Conservation (phyloP, 2,888 invertebrate species). For the Plebejus argus region DNA sequence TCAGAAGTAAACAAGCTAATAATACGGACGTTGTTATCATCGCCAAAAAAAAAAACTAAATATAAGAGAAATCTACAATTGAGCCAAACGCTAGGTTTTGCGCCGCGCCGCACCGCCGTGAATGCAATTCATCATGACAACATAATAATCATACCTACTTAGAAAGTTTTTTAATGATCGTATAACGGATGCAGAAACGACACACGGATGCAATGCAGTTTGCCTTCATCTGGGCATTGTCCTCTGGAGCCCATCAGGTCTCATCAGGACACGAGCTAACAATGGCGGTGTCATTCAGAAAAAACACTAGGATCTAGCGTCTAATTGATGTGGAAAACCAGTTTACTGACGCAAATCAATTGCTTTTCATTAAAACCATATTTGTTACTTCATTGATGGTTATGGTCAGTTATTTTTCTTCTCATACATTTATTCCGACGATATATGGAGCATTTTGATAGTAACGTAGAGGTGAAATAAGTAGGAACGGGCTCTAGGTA, state of each 20-base stretch:
- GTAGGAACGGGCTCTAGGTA: neutral
- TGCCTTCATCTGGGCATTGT: conserved; percentile 52
- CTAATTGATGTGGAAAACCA: conserved; percentile 56
- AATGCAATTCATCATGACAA: conserved; percentile 5
- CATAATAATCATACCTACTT: conserved; percentile 19
- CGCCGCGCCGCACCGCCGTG: neutral
- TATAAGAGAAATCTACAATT: neutral
- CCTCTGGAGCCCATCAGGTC: conserved; percentile 47
- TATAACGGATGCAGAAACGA: conserved; percentile 40
- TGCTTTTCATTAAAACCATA: conserved; percentile 26
- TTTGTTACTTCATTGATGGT: conserved; percentile 6
- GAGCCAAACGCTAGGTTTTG: neutral
- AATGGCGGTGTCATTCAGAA: conserved; percentile 50
- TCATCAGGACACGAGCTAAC: conserved; percentile 49
- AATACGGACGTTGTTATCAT: too few relatives aligned
- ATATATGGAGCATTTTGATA: neutral
- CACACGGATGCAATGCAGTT: conserved; percentile 46
- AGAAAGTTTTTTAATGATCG: conserved; percentile 34
- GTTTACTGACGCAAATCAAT: conserved; percentile 51
- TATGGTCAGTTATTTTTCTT: neutral
- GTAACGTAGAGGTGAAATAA: neutral
- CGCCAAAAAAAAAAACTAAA: neutral
- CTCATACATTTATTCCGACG: neutral
- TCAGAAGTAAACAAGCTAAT: too few relatives aligned
- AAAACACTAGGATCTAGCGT: conserved; percentile 63